Evolutionary conservation across 2,797 vertebrate genomes (phyloP), one percentile per base, ranked within the genome.

Genomic region (Sorex maritimensis): DNA sequence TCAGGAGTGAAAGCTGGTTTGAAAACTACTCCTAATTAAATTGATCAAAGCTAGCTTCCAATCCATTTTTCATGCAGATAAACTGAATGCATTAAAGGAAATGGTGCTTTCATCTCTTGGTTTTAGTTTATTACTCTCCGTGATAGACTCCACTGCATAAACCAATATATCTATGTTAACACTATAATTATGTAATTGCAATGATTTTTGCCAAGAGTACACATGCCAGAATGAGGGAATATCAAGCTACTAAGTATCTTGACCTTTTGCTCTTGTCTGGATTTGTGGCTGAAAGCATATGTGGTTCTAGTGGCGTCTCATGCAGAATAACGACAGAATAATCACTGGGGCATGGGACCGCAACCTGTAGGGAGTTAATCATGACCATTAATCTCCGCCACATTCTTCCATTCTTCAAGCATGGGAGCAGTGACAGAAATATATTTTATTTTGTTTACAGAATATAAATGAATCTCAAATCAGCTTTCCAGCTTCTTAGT

Each of bases 281-380:
- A 13, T 0, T 0, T 89, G 86, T 78, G 81, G 83, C 94, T 89
- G 58, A 95, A 96, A 83, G 52, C 79, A 63, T 96, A 89, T 92
- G 68, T 71, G 44, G 19, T 83, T 95, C 96, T 98, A 97, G 91
- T 96, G 98, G 97, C 91, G 93, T 98, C 97, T 98, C 93, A 96
- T 97, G 97, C 91, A 98, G 98, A 98, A 98, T 98, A 98, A 98
- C 98, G 98, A 98, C 98, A 98, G 97, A 98, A 97, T 97, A 98
- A 98, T 98, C 97, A 98, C 95, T 98, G 96, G 97, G 97, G 97
- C 98, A 98, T 98, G 98, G 99, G 99, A 98, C 96, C 98, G 98
- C 98, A 99, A 98, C 98, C 98, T 98, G 98, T 95, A 98, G 98
- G 97, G 95, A 98, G 97, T 98, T 99, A 98, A 99, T 99, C 98